Evolutionary conservation across 2,888 invertebrate species (phyloP), one percentile per base, ranked within the genome.

Genomic region (Helleia helle): DNA sequence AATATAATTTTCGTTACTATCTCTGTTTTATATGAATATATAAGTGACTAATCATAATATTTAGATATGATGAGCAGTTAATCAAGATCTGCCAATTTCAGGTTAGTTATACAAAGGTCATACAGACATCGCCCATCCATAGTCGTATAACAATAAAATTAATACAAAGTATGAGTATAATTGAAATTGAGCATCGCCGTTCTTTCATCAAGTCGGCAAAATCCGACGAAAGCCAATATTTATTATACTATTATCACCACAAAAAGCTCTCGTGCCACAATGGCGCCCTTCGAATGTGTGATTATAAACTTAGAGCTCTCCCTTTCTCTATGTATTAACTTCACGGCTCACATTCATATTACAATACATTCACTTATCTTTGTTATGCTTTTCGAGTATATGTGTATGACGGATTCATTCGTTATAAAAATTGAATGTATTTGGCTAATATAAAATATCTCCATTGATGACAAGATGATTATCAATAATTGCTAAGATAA

Each of bases 191-290:
- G 11, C 5, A 17, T n/a, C 24, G 11, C 14, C 12, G 24, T 9
- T 24, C 24, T 15, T 15, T 39, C 31, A 39, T 39, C 25, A 15
- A 25, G 24, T 30, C 30, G 29, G 30, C 31, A 30, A 25, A 15
- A 25, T 39, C 40, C 31, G 38, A 36, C 31, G 40, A 26, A 27
- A 24, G 37, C 39, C 38, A 41, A 46, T 54, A 52, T 55, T 55
- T 58, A 56, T 56, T 51, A 52, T 52, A 49, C 49, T 53, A 56
- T 58, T 58, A 57, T 54, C 54, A 44, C 54, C 56, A 56, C 55
- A 52, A 55, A 55, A 55, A 50, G 50, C 52, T 50, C 53, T 44
- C 49, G 34, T 43, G 49, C 48, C 44, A 55, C 54, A 56, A 55
- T 53, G 42, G 46, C 45, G 47, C 50, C 48, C 51, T 43, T 44